Conservation (phyloP, 2,113 vertebrate genomes). For the Callospermophilus lateralis region DNA sequence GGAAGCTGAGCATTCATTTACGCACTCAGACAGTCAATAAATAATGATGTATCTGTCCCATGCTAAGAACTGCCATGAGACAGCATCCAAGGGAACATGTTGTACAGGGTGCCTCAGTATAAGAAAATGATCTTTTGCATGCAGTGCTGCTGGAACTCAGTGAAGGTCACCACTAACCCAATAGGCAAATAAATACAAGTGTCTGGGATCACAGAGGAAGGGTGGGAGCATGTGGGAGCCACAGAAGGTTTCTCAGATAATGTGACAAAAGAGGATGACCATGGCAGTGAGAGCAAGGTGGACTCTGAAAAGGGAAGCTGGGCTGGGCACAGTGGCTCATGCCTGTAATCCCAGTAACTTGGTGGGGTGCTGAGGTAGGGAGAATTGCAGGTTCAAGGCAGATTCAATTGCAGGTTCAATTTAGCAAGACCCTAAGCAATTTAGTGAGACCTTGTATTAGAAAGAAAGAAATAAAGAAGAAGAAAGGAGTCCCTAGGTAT, state of each 20-base stretch:
- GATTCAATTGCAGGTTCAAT: no score
- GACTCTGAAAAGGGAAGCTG: neutral
- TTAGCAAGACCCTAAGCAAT: no score
- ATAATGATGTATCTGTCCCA: neutral
- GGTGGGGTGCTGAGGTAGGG: no score
- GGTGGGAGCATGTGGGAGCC: neutral
- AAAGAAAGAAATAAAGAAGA: no score
- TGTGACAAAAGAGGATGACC: neutral
- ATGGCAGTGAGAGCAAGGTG: neutral
- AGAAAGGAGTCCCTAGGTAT: no score
- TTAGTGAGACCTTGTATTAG: no score
- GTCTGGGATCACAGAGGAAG: neutral
- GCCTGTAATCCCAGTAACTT: no score
- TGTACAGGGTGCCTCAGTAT: neutral
- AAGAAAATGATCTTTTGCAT: neutral
- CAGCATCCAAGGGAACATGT: neutral
- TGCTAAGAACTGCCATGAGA: neutral
- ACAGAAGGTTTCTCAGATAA: neutral
- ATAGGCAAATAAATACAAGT: neutral
- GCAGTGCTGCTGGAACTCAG: neutral
- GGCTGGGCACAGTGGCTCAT: no score
- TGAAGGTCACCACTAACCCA: neutral
- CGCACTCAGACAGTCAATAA: neutral
- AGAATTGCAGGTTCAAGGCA: no score
- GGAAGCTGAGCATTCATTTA: neutral